These are phyloP conservation scores for Natrix natrix DNA, from an alignment of 2,797 vertebrate species.

Conservation along the genomic window DNA sequence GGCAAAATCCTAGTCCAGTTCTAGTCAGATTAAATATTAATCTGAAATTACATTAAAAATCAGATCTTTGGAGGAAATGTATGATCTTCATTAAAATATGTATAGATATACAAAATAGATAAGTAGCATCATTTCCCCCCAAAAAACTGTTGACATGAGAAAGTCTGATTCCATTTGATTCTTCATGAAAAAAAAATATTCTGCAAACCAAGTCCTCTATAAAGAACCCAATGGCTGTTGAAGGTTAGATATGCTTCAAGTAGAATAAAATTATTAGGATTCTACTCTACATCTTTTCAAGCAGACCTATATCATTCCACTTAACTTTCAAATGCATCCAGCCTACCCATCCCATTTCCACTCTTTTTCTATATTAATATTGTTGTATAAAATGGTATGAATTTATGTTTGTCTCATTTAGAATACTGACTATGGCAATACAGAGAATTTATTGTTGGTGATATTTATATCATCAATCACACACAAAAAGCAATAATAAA, in stretches of 20 bases:
- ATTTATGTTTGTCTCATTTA: background rate
- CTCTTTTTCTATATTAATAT: background rate
- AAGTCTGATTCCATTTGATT: background rate
- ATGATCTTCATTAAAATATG: too few relatives aligned
- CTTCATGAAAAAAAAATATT: background rate
- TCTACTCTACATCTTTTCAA: background rate
- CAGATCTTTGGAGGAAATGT: too few relatives aligned
- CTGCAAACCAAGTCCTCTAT: background rate
- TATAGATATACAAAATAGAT: too few relatives aligned
- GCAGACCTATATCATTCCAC: background rate
- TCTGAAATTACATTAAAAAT: too few relatives aligned
- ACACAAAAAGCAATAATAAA: background rate
- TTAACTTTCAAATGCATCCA: background rate
- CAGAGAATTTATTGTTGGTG: background rate
- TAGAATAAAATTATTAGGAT: background rate
- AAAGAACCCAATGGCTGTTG: background rate
- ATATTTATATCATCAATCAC: background rate
- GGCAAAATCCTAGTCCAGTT: too few relatives aligned
- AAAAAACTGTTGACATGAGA: background rate
- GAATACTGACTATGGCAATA: background rate
- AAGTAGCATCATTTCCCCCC: too few relatives aligned
- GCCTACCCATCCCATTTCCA: background rate
- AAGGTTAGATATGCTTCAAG: background rate
- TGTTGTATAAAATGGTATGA: background rate
- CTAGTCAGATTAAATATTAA: too few relatives aligned